A percentile compares a stretch with the other conserved stretches of the same genome.
phyloP scores from a whole-genome alignment of 30 jellyfish, hydroid and myxozoan genomes.

The Clytia hemisphaerica region DNA sequence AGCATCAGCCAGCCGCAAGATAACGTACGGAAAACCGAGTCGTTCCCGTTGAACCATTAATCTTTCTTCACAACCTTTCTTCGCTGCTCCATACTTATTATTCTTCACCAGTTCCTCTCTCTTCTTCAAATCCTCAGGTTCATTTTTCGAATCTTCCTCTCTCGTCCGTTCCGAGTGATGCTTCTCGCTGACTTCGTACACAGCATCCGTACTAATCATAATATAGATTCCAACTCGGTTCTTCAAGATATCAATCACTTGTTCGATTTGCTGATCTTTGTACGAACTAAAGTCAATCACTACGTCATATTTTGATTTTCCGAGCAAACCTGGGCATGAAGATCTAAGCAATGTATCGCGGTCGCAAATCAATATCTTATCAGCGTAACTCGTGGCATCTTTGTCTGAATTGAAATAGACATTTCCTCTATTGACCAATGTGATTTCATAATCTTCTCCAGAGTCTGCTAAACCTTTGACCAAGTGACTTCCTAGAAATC shows the following conservation, averaged over 20 bases:
- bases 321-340: slow-evolving; percentile 55
- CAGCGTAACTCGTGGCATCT: slow-evolving; percentile 30
- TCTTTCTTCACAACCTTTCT: slow-evolving; percentile 77
- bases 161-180: slow-evolving; percentile 40
- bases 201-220: slow-evolving; percentile 77
- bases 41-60: slow-evolving; percentile 57
- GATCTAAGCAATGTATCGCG: slow-evolving; percentile 59
- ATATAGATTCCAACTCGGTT: slow-evolving; percentile 63
- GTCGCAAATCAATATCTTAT: slow-evolving; percentile 49
- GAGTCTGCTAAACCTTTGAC: slow-evolving; percentile 23
- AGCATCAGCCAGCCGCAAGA: slow-evolving; percentile 84
- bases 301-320: slow-evolving; percentile 58
- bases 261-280: slow-evolving; percentile 56
- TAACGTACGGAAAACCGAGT: slow-evolving; percentile 88
- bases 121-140: slow-evolving; percentile 7
- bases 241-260: slow-evolving; percentile 58
- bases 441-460: slow-evolving; percentile 32
- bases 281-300: slow-evolving; percentile 89
- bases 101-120: slow-evolving; percentile 32
- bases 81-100: slow-evolving; percentile 71
- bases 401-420: slow-evolving; percentile 53
- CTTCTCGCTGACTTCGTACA: slow-evolving; percentile 76
- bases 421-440: slow-evolving; percentile 74
- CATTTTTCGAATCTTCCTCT: slow-evolving; percentile 54
- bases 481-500: slow-evolving; percentile 85